These are phyloP conservation scores for Ceratina japonica DNA, from an alignment of 1,140 invertebrate genomes.

Conservation along the genomic window DNA sequence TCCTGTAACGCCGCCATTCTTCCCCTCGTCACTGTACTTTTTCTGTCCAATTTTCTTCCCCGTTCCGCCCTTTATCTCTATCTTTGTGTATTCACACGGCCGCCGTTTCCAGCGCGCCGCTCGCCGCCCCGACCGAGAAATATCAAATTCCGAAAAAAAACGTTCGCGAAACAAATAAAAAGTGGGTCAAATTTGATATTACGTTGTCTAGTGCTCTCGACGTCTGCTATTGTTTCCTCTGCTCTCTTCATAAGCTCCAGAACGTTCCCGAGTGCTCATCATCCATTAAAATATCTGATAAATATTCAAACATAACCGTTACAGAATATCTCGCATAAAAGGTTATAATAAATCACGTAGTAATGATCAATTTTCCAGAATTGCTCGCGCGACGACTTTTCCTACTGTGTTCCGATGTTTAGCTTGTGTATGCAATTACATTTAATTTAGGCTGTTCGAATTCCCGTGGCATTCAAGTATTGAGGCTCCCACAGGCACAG, in stretches of 20 bases:
- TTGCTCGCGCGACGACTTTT: too few species aligned
- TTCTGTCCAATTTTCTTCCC: not conserved
- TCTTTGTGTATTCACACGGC: not conserved
- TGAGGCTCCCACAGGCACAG: too few species aligned
- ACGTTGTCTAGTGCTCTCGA: not conserved
- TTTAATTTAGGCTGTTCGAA: not conserved
- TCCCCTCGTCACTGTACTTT: not conserved
- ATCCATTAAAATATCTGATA: too few species aligned
- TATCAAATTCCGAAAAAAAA: not conserved
- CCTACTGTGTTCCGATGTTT: not conserved
- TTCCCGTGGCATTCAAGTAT: not conserved
- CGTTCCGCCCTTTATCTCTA: not conserved
- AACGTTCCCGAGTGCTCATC: too few species aligned
- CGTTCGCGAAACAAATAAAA: not conserved
- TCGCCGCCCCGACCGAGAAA: not conserved
- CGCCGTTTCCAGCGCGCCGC: not conserved
- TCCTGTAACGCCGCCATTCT: constrained; percentile 5
- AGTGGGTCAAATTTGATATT: not conserved
- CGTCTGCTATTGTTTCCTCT: too few species aligned
- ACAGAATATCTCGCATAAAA: too few species aligned
- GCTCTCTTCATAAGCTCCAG: too few species aligned
- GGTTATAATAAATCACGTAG: too few species aligned
- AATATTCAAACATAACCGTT: too few species aligned
- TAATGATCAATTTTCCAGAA: too few species aligned
- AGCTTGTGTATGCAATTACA: not conserved